Evolutionary conservation across 2,888 invertebrate genomes (phyloP).

Genomic region (Dolichopus griseipennis): DNA sequence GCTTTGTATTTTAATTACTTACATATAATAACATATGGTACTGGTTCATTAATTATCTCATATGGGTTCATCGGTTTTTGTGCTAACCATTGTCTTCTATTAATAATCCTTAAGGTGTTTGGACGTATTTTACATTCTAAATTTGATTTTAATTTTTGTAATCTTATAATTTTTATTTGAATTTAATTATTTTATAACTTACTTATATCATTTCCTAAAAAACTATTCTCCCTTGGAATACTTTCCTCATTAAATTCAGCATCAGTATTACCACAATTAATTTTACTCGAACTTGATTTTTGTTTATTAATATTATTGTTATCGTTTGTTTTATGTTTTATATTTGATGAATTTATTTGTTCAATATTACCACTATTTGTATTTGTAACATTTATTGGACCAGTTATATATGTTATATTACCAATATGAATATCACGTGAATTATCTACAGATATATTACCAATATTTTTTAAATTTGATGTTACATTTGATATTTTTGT

Average conservation of each 20-base stretch:
- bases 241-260: no score
- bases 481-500: no score
- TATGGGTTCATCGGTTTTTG: slow-evolving; percentile 41
- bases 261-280: no score
- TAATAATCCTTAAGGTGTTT: not conserved
- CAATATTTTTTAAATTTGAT: no score
- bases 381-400: slow-evolving; percentile 40
- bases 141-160: no score
- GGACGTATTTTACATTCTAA: not conserved
- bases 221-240: not conserved
- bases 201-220: not conserved
- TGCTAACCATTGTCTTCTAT: slow-evolving; percentile 44
- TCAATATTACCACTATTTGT: slow-evolving; percentile 13
- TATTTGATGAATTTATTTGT: not conserved
- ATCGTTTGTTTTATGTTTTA: no score
- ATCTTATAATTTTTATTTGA: no score
- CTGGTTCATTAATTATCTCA: slow-evolving; percentile 36
- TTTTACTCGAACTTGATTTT: not conserved
- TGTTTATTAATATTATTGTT: not conserved
- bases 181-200: no score
- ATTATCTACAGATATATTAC: slow-evolving; percentile 30
- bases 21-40: slow-evolving; percentile 47
- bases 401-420: slow-evolving; percentile 46
- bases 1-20: no score
- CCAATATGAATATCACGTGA: slow-evolving; percentile 46